Conservation (phyloP, 1,140 invertebrate genomes). For the Drosophila gunungcola region DNA sequence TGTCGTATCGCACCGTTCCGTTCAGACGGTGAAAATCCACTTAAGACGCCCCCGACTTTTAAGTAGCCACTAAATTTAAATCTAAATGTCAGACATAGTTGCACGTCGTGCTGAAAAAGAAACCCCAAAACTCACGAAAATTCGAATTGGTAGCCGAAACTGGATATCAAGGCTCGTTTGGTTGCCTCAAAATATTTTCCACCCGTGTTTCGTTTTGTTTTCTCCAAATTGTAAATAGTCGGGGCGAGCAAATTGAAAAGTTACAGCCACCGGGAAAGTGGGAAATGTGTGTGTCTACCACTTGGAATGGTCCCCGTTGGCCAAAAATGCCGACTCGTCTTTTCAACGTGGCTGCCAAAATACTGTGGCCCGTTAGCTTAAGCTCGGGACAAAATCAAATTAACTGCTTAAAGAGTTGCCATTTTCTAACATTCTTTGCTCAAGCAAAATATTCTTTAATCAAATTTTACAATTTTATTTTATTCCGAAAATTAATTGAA, state of each 20-base stretch:
- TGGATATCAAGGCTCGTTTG: slow-evolving; percentile 52
- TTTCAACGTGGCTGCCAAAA: slow-evolving; percentile 17
- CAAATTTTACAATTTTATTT: too few relatives aligned
- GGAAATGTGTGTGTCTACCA: slow-evolving; percentile 36
- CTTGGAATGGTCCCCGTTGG: slow-evolving; percentile 45
- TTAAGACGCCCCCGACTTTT: slow-evolving; percentile 33
- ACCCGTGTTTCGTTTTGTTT: slow-evolving; percentile 33
- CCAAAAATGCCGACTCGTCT: slow-evolving; percentile 62
- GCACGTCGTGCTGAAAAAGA: slow-evolving; percentile 25
- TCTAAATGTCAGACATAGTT: slow-evolving; percentile 60
- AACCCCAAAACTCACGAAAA: slow-evolving; percentile 29
- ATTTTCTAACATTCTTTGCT: too few relatives aligned
- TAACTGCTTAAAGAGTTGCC: background rate
- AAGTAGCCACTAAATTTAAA: slow-evolving; percentile 75
- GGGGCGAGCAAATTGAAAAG: slow-evolving; percentile 62
- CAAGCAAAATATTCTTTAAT: too few relatives aligned
- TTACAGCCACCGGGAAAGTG: slow-evolving; percentile 28
- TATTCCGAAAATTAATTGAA: too few relatives aligned
- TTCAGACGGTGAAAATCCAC: slow-evolving; percentile 47
- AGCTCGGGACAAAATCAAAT: background rate
- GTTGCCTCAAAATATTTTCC: slow-evolving; percentile 39
- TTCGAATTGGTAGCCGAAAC: slow-evolving; percentile 33
- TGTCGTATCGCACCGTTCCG: slow-evolving; percentile 13
- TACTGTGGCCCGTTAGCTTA: slow-evolving; percentile 5
- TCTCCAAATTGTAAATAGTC: slow-evolving; percentile 57